Evolutionary conservation across 2,113 vertebrate species (phyloP).

Genomic region (Sphyrna mokarran): DNA sequence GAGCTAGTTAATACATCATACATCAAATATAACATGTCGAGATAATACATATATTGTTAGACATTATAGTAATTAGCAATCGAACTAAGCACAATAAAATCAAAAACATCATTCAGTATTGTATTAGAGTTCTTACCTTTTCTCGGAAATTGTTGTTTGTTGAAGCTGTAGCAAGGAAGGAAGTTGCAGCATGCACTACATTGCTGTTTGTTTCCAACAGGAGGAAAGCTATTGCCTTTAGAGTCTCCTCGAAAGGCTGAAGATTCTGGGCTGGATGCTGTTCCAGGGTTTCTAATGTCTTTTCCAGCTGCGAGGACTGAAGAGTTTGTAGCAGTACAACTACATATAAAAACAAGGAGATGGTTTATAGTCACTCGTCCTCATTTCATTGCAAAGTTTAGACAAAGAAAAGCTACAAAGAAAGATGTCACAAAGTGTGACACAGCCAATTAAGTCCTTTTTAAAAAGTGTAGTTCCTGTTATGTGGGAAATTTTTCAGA

Average conservation of each 20-base stretch:
- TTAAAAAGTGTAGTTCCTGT: background rate
- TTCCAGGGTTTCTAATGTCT: slow-evolving; percentile 58
- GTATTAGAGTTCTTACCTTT: slow-evolving; percentile 61
- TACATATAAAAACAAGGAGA: slow-evolving; percentile 44
- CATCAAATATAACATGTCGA: background rate
- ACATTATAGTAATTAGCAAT: background rate
- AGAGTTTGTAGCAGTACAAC: slow-evolving; percentile 67
- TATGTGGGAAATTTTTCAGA: background rate
- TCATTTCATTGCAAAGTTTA: background rate
- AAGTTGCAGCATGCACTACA: slow-evolving; percentile 63
- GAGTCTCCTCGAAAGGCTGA: slow-evolving; percentile 63
- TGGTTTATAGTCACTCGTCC: background rate
- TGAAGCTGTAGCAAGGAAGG: slow-evolving; percentile 67
- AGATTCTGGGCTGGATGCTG: slow-evolving; percentile 61
- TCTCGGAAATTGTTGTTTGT: slow-evolving; percentile 70
- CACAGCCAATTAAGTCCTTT: background rate
- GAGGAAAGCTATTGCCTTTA: slow-evolving; percentile 72
- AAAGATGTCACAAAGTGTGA: background rate
- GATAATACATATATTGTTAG: background rate
- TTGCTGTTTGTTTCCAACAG: slow-evolving; percentile 65
- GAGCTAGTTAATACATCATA: background rate
- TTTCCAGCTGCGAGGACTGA: slow-evolving; percentile 57
- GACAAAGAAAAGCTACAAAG: background rate
- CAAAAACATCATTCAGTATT: background rate
- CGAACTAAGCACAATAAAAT: background rate